phyloP scores from a whole-genome alignment of 2,888 invertebrate species.

The Anoncus sp. region DNA sequence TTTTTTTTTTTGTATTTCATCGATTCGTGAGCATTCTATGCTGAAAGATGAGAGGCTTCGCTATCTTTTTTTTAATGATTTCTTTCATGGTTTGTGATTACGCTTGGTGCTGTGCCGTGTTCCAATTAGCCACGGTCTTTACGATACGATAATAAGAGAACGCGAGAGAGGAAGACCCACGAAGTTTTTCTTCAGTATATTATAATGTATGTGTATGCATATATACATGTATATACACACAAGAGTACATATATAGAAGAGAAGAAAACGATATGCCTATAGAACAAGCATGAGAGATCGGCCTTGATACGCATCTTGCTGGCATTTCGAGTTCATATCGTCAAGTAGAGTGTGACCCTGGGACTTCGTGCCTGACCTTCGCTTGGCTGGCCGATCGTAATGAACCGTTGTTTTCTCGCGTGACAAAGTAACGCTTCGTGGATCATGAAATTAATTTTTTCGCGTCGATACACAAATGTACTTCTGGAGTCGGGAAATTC shows the following conservation, averaged over 20 bases:
- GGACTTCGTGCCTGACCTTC: slow-evolving; percentile 58
- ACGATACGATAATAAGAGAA: slow-evolving; percentile 58
- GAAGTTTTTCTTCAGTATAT: slow-evolving; percentile 30
- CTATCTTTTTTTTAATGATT: slow-evolving; percentile 41
- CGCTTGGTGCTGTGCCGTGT: slow-evolving; percentile 36
- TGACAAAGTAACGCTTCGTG: slow-evolving; percentile 41
- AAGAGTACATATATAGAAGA: slow-evolving; percentile 1
- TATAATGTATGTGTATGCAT: slow-evolving; percentile 11
- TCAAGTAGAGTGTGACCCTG: slow-evolving; percentile 80
- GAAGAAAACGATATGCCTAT: slow-evolving; percentile 14
- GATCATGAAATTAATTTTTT: slow-evolving; percentile 43
- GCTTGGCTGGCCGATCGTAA: slow-evolving; percentile 47
- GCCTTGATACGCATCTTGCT: slow-evolving; percentile 81
- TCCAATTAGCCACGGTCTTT: slow-evolving; percentile 68
- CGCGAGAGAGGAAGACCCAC: slow-evolving; percentile 67
- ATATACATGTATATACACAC: neutral
- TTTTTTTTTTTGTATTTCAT: slow-evolving; percentile 20
- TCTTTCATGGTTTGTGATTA: slow-evolving; percentile 49
- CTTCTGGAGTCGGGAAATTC: neutral
- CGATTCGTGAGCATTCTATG: slow-evolving; percentile 24
- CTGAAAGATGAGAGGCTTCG: slow-evolving; percentile 3
- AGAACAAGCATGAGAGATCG: slow-evolving; percentile 73
- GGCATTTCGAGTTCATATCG: slow-evolving; percentile 78
- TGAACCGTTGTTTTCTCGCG: slow-evolving; percentile 54
- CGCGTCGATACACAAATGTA: neutral